A percentile compares a stretch with the other conserved stretches of the same genome.
Conservation (phyloP, 2,797 vertebrate genomes). For the Momotus momota region DNA sequence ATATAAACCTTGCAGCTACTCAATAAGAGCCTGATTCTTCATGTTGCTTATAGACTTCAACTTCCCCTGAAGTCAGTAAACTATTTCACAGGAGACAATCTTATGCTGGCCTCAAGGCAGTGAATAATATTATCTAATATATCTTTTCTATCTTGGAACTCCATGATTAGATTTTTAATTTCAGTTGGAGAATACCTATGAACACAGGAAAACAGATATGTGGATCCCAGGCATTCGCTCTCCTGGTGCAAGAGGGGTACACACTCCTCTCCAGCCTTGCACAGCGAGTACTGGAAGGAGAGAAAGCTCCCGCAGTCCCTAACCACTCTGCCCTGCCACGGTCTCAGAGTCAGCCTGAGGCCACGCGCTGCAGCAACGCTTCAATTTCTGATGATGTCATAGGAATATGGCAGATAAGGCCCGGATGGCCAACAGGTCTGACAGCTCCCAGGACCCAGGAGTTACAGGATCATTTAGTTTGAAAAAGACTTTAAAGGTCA, state of each 20-base stretch:
- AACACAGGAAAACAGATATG: not conserved
- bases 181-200: not conserved
- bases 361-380: fast-evolving
- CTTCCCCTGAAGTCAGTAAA: not conserved
- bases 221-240: not conserved
- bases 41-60: not conserved
- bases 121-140: not conserved
- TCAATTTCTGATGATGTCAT: fast-evolving
- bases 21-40: not conserved
- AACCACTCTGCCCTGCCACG: fast-evolving
- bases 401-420: not conserved
- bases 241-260: not conserved
- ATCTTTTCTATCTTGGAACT: not conserved
- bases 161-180: not conserved
- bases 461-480: not conserved
- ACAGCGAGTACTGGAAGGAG: not conserved
- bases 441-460: not conserved
- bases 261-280: not conserved
- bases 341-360: not conserved
- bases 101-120: not conserved
- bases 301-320: not conserved
- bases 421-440: not conserved
- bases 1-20: conserved; percentile 14
- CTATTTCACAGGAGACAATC: not conserved
- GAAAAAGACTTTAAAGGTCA: not conserved